Percentiles rank a stretch among this genome's conserved stretches.
phyloP scores from a whole-genome alignment of 2,888 invertebrate genomes.

The Steinernema carpocapsae region DNA sequence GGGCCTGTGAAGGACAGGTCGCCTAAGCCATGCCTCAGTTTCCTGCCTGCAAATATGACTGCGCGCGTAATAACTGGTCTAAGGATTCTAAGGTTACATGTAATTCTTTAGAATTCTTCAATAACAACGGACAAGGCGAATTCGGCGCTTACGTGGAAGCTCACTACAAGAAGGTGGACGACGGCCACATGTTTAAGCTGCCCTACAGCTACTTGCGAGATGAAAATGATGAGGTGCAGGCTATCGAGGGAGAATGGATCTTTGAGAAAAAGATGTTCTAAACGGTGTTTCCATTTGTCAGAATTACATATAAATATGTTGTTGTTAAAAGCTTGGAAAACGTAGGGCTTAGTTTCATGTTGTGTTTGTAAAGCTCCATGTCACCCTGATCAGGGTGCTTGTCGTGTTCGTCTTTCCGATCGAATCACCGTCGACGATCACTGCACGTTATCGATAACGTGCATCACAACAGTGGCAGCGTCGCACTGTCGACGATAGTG shows the following conservation, averaged over 20 bases:
- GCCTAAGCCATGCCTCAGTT: not conserved
- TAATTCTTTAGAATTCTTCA: not conserved
- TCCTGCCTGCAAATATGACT: slow-evolving; percentile 2
- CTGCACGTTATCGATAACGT: too few species aligned
- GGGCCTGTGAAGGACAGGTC: slow-evolving; percentile 26
- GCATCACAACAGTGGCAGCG: too few species aligned
- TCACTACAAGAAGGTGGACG: slow-evolving; percentile 23
- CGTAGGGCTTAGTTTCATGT: too few species aligned
- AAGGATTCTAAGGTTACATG: not conserved
- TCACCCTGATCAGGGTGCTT: too few species aligned
- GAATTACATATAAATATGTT: too few species aligned
- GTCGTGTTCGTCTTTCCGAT: too few species aligned
- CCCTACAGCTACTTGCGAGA: not conserved
- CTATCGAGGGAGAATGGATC: slow-evolving; percentile 23
- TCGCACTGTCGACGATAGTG: too few species aligned
- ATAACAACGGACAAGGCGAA: not conserved
- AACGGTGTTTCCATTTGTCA: too few species aligned
- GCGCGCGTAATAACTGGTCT: not conserved
- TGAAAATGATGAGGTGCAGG: not conserved
- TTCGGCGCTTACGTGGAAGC: not conserved
- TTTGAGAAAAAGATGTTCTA: not conserved
- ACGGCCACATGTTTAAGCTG: slow-evolving; percentile 12
- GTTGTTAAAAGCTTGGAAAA: too few species aligned
- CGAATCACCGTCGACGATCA: too few species aligned
- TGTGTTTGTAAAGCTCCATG: too few species aligned